phyloP scores from a whole-genome alignment of 23 tunicate genomes.

The Halocynthia aurantium region DNA sequence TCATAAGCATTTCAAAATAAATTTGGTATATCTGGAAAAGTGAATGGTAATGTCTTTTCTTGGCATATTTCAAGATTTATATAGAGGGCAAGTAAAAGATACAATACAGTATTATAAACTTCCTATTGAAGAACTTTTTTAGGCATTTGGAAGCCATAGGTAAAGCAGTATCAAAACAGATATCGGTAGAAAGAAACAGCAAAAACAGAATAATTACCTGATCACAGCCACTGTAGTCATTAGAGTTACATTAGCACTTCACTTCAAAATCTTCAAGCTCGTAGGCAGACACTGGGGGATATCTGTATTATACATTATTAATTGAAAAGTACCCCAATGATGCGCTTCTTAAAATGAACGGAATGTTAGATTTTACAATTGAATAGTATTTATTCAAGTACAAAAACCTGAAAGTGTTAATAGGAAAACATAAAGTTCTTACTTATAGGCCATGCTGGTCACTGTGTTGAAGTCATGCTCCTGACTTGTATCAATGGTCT shows the following conservation, averaged over 20 bases:
- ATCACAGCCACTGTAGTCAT: no score
- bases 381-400: not conserved
- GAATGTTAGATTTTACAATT: not conserved
- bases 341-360: not conserved
- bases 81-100: no score
- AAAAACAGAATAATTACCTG: no score
- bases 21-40: no score
- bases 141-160: no score
- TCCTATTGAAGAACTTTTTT: no score
- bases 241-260: conserved; percentile 28
- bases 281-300: conserved; percentile 83
- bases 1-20: no score
- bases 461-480: conserved; percentile 80
- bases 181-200: no score
- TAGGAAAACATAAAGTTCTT: conserved; percentile 10
- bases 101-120: no score
- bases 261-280: conserved; percentile 78
- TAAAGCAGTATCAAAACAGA: no score
- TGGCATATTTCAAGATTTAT: no score
- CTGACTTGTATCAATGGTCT: conserved; percentile 52
- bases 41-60: no score
- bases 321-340: not conserved
- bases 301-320: conserved; percentile 19
- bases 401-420: not conserved
- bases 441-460: conserved; percentile 63